phyloP scores from a whole-genome alignment of 2,113 vertebrate species.

The Xiphophorus hellerii region DNA sequence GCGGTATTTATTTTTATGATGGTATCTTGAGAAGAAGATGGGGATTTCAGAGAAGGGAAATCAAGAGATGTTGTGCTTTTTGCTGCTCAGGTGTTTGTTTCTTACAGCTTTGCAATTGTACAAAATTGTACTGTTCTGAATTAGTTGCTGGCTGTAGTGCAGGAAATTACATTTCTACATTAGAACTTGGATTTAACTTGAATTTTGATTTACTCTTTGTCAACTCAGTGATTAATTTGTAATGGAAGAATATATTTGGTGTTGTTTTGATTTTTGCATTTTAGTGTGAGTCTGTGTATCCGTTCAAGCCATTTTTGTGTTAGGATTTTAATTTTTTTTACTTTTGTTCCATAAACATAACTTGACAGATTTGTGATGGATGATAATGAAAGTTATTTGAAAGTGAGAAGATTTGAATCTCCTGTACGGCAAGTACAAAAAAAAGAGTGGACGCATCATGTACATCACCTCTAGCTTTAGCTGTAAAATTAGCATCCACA shows the following conservation, averaged over 20 bases:
- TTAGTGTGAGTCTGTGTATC: neutral
- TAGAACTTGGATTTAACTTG: no score
- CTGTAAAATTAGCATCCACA: no score
- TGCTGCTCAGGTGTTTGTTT: neutral
- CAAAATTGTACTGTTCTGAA: neutral
- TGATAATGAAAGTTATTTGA: neutral
- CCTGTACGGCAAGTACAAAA: neutral
- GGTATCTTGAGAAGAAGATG: neutral
- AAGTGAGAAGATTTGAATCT: neutral
- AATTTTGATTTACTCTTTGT: no score
- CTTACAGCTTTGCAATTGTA: neutral
- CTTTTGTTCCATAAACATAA: neutral
- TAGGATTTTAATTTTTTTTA: no score
- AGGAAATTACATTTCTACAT: neutral
- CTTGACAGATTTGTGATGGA: neutral
- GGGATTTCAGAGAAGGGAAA: neutral
- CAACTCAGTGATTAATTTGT: neutral
- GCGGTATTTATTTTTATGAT: constrained; percentile 52
- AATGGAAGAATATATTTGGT: neutral
- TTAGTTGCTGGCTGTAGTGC: neutral
- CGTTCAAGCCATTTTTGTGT: neutral
- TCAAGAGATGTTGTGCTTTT: neutral
- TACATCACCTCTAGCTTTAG: no score
- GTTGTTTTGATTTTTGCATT: neutral
- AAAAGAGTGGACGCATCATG: neutral